These are phyloP conservation scores for Carcharodon carcharias DNA, from an alignment of 2,797 vertebrate species.

Conservation along the genomic window DNA sequence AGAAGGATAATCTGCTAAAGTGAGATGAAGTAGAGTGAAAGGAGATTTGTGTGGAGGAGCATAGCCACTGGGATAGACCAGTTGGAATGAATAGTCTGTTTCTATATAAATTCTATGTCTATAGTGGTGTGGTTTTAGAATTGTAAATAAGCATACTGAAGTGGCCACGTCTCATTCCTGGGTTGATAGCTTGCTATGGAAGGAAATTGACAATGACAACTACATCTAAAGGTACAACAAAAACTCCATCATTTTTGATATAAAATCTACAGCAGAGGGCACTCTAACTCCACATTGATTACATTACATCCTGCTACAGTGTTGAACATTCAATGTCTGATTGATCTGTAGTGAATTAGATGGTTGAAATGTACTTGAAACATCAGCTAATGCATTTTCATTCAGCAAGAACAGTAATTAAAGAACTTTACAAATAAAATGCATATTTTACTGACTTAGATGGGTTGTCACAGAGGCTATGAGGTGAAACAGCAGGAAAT, in stretches of 20 bases:
- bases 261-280: constrained; percentile 1
- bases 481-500: neutral
- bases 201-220: neutral
- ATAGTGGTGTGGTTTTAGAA: neutral
- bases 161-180: neutral
- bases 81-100: neutral
- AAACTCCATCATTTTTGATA: neutral
- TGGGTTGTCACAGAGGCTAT: neutral
- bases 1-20: neutral
- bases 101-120: too few relatives aligned
- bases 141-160: neutral
- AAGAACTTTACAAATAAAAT: neutral
- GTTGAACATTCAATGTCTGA: neutral
- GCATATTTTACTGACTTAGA: neutral
- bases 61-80: too few relatives aligned
- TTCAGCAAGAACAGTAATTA: neutral
- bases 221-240: neutral
- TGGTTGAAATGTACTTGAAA: neutral
- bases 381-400: neutral
- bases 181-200: neutral
- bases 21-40: neutral
- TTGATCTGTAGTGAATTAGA: neutral
- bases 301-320: neutral
- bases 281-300: neutral
- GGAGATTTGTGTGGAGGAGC: neutral